Evolutionary conservation across 2,888 invertebrate genomes (phyloP), one percentile per base, ranked within the genome.

Genomic region (Himalopsyche kuldschensis): DNA sequence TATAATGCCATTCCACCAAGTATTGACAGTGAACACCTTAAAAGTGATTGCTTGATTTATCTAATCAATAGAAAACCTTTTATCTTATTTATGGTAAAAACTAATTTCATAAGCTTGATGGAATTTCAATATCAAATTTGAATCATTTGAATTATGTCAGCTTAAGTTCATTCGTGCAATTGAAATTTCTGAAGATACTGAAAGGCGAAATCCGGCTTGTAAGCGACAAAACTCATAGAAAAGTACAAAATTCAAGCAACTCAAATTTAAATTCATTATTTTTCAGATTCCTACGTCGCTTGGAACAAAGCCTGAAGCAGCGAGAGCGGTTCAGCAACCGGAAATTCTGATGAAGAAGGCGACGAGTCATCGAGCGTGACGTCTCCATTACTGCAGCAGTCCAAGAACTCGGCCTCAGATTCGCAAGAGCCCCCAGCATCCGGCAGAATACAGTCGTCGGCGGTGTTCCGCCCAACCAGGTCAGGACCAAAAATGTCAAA

Each of bases 281-380:
- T 63, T 87, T 24, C 88, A 95, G 95, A 90, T 95, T 95, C 90
- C 91, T 95, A 82, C 92, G 94, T 87, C 92, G 95, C 87, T 89
- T 95, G 87, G 95, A 95, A 88, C 92, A 94, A 88, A 95, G 95
- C 88, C 90, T 95, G 87, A 94, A 95, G 89, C 92, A 93, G 89
- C 94, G 93, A 87, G 94, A 94, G 88, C 92, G 91, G 87, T 91
- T 92, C 93, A 80, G 92, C 93, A 84, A 89, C 89, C 84, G 89
- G 88, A 82, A 90, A 92, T 86, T 93, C 94, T 78, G 93, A 93
- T 87, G 93, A 94, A 87, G 91, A 93, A 88, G 92, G 92, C 48
- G 92, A 92, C 88, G 93, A 93, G 86, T 94, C 94, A 20, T 94
- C 94, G 31, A 92, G 93, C 87, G 94, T 94, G 69, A 94, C 94